Percentiles rank a stretch among this genome's conserved stretches.
Evolutionary conservation across 2,888 invertebrate species (phyloP).

Genomic region (Plemyria rubiginata): DNA sequence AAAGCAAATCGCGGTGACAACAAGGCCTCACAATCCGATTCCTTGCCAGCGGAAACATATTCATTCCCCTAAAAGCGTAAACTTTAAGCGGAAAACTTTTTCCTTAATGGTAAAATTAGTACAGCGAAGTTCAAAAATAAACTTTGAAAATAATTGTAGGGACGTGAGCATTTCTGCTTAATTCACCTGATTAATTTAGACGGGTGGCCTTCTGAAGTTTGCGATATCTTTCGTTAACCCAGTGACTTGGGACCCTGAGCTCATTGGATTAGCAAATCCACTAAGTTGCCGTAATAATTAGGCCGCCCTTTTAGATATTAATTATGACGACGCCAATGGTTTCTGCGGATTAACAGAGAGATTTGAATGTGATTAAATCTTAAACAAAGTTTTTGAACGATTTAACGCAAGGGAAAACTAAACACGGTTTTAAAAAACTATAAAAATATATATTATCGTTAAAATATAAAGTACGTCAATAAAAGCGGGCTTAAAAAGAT

Average conservation of each 20-base stretch:
- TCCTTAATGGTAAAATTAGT: slow-evolving; percentile 3
- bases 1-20: not conserved
- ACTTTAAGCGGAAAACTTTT: not conserved
- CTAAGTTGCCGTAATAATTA: slow-evolving; percentile 44
- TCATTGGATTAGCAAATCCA: slow-evolving; percentile 53
- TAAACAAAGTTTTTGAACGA: not conserved
- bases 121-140: slow-evolving; percentile 14
- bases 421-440: no score
- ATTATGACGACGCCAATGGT: slow-evolving; percentile 36
- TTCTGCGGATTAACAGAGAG: not conserved
- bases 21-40: not conserved
- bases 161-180: slow-evolving; percentile 27
- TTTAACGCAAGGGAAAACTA: not conserved
- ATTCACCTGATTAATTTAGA: slow-evolving; percentile 60
- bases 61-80: slow-evolving; percentile 2
- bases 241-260: slow-evolving; percentile 34
- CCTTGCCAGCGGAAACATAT: not conserved
- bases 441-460: no score
- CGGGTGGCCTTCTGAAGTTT: slow-evolving; percentile 48
- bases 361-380: not conserved
- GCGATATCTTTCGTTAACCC: slow-evolving; percentile 39
- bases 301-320: slow-evolving; percentile 41
- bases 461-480: not conserved
- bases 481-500: not conserved
- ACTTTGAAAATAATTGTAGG: slow-evolving; percentile 20